phyloP scores from a whole-genome alignment of 2,888 invertebrate genomes.

The Meloe dianella region DNA sequence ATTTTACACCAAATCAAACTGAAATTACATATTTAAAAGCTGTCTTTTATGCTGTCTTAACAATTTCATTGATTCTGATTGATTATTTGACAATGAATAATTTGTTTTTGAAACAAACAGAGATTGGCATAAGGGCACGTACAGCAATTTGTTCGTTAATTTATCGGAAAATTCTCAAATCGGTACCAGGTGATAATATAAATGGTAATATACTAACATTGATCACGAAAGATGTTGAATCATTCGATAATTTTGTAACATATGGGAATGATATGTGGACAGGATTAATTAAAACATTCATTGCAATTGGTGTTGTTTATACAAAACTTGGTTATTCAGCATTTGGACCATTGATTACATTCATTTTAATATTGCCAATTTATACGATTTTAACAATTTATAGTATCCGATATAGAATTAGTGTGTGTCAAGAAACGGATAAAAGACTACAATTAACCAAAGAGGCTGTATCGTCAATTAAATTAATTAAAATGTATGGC shows the following conservation, averaged over 20 bases:
- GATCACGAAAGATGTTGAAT: slow-evolving; percentile 60
- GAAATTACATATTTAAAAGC: neutral
- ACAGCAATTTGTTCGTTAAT: neutral
- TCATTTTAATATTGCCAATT: neutral
- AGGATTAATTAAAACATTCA: neutral
- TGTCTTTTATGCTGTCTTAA: neutral
- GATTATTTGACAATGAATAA: neutral
- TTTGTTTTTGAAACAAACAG: neutral
- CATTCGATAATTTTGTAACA: neutral
- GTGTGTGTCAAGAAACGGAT: neutral
- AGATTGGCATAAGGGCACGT: neutral
- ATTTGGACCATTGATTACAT: neutral
- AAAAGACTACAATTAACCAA: neutral
- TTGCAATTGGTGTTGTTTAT: neutral
- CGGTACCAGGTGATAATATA: neutral
- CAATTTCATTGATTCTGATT: neutral
- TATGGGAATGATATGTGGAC: neutral
- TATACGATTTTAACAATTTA: neutral
- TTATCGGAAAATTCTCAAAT: neutral
- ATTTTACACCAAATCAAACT: neutral
- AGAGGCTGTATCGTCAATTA: neutral
- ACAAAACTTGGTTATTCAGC: neutral
- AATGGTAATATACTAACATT: neutral
- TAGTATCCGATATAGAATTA: neutral
- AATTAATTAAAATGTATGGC: neutral